Evolutionary conservation across 2,113 vertebrate genomes (phyloP).

Genomic region (Pycnonotus jocosus): DNA sequence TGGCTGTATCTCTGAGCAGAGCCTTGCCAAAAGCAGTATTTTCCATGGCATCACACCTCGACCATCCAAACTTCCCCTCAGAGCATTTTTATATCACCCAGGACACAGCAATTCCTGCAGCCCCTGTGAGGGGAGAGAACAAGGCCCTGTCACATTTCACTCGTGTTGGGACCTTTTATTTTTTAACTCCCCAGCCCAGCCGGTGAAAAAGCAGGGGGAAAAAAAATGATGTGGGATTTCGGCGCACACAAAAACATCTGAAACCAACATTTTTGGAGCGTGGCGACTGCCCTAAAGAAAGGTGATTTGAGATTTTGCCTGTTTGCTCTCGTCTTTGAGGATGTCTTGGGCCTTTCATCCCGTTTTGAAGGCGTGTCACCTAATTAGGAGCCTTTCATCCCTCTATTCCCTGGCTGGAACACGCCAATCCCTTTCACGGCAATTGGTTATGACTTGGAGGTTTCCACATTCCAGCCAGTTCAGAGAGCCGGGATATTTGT

Average conservation of each 20-base stretch:
- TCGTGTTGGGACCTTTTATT: neutral
- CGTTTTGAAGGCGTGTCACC: constrained; percentile 61
- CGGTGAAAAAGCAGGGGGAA: neutral
- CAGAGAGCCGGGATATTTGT: constrained; percentile 69
- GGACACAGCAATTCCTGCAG: neutral
- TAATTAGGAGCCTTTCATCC: constrained; percentile 72
- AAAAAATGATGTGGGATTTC: neutral
- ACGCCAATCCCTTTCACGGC: constrained; percentile 59
- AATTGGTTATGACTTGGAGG: constrained; percentile 69
- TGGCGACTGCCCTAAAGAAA: constrained; percentile 41
- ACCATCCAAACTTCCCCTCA: neutral
- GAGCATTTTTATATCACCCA: neutral
- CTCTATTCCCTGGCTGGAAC: constrained; percentile 49
- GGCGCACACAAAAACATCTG: neutral
- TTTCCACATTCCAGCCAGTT: constrained; percentile 70
- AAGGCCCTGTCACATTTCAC: neutral
- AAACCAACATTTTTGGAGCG: neutral
- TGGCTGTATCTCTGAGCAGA: neutral
- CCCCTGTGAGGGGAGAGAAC: neutral
- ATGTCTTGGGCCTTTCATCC: constrained; percentile 66
- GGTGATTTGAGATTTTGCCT: constrained; percentile 53
- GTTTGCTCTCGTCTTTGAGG: constrained; percentile 36
- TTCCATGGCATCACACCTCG: neutral
- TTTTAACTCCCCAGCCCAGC: neutral
- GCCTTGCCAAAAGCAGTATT: neutral